Evolutionary conservation across 2,888 invertebrate genomes (phyloP).

Genomic region (Pristionchus arcanus): DNA sequence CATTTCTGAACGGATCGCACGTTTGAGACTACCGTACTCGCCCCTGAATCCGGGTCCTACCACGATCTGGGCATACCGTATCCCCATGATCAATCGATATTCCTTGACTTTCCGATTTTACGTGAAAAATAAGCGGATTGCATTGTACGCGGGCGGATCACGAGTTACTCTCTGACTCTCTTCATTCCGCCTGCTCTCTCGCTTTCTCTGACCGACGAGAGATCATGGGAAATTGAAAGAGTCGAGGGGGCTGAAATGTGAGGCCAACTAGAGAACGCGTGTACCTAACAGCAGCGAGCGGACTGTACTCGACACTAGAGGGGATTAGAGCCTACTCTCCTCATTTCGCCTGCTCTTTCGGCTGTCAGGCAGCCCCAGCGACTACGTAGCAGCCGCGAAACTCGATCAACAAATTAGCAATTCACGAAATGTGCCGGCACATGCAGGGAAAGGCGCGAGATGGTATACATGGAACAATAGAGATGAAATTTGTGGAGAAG

Average conservation of each 20-base stretch:
- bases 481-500: neutral
- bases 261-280: neutral
- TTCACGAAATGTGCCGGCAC: neutral
- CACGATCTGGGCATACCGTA: neutral
- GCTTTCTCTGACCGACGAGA: neutral
- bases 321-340: neutral
- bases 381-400: neutral
- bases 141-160: neutral
- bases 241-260: neutral
- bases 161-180: neutral
- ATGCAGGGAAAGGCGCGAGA: neutral
- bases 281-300: slow-evolving; percentile 1
- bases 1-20: neutral
- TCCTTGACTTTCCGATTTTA: neutral
- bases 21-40: neutral
- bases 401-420: neutral
- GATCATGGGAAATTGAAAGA: neutral
- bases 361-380: neutral
- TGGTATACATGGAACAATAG: neutral
- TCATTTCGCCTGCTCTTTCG: neutral
- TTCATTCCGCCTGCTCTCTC: neutral
- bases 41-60: neutral
- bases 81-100: neutral
- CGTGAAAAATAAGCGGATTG: slow-evolving; percentile 4
- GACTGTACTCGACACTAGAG: neutral